Evolutionary conservation across 2,888 invertebrate genomes (phyloP).

Genomic region (Ophioninae sp.): DNA sequence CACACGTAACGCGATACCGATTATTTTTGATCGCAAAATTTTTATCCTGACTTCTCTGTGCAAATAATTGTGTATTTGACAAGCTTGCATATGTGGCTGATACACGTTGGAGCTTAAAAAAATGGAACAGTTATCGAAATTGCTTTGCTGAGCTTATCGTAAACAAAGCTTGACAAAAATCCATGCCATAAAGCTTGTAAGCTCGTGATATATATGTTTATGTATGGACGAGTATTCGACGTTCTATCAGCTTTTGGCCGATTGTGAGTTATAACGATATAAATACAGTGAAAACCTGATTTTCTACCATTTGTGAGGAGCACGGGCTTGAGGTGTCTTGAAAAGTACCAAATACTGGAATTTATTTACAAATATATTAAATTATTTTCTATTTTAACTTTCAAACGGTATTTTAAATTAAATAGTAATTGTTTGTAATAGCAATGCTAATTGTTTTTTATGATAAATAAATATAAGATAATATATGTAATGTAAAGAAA

Average conservation of each 20-base stretch:
- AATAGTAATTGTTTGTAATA: too few species aligned
- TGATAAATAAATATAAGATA: too few species aligned
- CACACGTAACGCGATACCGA: conserved; percentile 13
- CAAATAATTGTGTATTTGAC: conserved; percentile 31
- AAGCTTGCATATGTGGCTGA: conserved; percentile 7
- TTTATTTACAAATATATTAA: too few species aligned
- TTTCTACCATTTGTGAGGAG: too few species aligned
- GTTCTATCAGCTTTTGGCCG: conserved; percentile 40
- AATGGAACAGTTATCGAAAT: conserved; percentile 36
- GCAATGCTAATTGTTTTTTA: too few species aligned
- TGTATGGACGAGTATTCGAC: conserved; percentile 3
- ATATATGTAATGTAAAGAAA: too few species aligned
- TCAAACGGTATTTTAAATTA: too few species aligned
- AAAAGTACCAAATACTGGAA: too few species aligned
- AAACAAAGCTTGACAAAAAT: conserved; percentile 53
- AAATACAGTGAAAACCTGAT: background rate
- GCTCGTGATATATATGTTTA: conserved; percentile 28
- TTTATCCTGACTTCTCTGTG: conserved; percentile 15
- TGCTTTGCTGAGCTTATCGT: conserved; percentile 49
- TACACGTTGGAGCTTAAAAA: conserved; percentile 39
- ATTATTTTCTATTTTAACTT: too few species aligned
- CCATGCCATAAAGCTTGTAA: conserved; percentile 48
- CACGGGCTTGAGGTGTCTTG: too few species aligned
- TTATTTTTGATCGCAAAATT: conserved; percentile 16
- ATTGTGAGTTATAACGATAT: background rate